These are phyloP conservation scores for Paralvinella palmiformis DNA, from an alignment of 1,140 invertebrate species.

Conservation along the genomic window DNA sequence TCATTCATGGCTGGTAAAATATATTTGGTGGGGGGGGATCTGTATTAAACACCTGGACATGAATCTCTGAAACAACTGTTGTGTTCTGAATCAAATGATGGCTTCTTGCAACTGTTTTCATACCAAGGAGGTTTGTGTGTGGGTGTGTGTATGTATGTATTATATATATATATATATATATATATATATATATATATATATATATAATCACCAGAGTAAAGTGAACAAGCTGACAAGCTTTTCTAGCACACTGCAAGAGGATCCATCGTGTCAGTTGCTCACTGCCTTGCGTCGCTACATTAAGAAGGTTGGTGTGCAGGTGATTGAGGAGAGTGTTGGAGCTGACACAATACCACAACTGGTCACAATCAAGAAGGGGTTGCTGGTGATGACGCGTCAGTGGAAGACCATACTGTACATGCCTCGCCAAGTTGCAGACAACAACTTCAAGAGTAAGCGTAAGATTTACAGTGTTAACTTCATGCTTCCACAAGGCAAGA, in stretches of 20 bases:
- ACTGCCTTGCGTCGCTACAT: conserved; percentile 82
- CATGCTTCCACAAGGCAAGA: conserved; percentile 70
- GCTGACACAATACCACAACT: conserved; percentile 76
- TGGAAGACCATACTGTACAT: conserved; percentile 97
- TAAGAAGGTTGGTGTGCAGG: conserved; percentile 63
- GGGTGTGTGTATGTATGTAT: no score
- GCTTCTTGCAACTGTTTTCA: no score
- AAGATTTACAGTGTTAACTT: conserved; percentile 68
- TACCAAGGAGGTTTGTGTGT: no score
- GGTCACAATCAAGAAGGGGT: conserved; percentile 81
- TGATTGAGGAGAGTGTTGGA: conserved; percentile 77
- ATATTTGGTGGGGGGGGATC: no score
- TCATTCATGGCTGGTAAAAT: no score
- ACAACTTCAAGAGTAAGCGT: conserved; percentile 59
- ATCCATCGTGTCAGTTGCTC: conserved; percentile 90
- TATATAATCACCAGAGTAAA: conserved; percentile 69
- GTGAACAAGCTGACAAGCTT: conserved; percentile 82
- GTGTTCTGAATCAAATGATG: no score
- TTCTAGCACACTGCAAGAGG: conserved; percentile 86
- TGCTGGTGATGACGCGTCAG: conserved; percentile 84
- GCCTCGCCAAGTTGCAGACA: conserved; percentile 79
- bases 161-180: no score
- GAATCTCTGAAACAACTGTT: no score
- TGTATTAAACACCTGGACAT: no score
- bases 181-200: no score